Evolutionary conservation across 2,888 invertebrate genomes (phyloP).

Genomic region (Lobophora halterata): DNA sequence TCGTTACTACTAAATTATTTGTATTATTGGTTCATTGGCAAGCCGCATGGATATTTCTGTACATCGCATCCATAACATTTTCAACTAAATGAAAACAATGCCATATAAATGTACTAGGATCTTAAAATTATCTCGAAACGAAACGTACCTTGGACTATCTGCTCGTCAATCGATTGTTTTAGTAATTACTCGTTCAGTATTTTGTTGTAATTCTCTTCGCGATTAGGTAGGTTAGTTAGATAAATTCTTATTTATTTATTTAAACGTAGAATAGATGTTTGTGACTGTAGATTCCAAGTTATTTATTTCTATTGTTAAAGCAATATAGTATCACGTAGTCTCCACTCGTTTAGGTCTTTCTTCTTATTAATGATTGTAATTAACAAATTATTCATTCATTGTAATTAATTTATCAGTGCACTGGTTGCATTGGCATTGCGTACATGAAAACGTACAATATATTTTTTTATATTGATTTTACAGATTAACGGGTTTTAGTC

Average conservation of each 20-base stretch:
- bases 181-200: constrained; percentile 60
- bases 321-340: constrained; percentile 59
- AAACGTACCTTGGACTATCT: constrained; percentile 45
- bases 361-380: constrained; percentile 36
- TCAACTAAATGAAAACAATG: constrained; percentile 14
- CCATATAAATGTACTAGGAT: constrained; percentile 20
- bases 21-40: too few relatives aligned
- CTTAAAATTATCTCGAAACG: constrained; percentile 43
- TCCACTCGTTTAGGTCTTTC: constrained; percentile 49
- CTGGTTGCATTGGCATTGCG: constrained; percentile 34
- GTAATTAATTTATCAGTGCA: constrained; percentile 35
- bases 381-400: constrained; percentile 29
- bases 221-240: constrained; percentile 72
- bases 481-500: constrained; percentile 42
- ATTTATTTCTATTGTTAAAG: constrained; percentile 64
- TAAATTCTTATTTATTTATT: constrained; percentile 77
- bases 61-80: constrained; percentile 1
- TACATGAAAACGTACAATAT: constrained; percentile 37
- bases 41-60: too few relatives aligned
- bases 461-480: constrained; percentile 45
- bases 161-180: constrained; percentile 42
- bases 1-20: too few relatives aligned
- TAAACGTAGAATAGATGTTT: constrained; percentile 57
- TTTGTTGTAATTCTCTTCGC: constrained; percentile 65
- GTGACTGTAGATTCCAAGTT: constrained; percentile 57